Conservation (phyloP, 1,140 invertebrate genomes). For the Agrilus planipennis region DNA sequence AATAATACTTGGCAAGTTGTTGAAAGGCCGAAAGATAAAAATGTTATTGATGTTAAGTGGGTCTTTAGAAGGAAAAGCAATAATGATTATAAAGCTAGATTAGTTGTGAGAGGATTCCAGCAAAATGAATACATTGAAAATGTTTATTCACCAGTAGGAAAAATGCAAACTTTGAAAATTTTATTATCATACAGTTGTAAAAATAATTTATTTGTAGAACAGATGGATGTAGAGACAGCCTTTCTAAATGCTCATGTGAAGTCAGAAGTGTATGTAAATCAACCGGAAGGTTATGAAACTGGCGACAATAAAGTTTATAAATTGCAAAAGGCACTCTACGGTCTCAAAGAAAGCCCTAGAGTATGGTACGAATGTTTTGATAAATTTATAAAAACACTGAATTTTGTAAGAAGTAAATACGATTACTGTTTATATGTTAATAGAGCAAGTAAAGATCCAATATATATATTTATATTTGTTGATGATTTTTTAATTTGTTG, state of each 20-base stretch:
- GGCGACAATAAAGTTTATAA: background rate
- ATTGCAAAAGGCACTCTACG: background rate
- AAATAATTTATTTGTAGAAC: background rate
- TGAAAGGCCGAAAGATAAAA: background rate
- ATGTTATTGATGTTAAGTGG: no score
- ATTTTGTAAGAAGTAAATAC: no score
- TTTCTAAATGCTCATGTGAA: background rate
- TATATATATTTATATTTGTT: background rate
- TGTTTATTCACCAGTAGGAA: constrained; percentile 3
- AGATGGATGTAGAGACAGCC: constrained; percentile 1
- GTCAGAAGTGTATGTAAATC: background rate
- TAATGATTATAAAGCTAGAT: no score
- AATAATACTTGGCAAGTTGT: constrained; percentile 1
- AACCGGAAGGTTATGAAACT: background rate
- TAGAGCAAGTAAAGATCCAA: background rate
- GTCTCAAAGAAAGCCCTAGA: background rate
- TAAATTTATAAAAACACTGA: background rate
- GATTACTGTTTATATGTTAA: constrained; percentile 1
- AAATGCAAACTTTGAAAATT: constrained; percentile 6
- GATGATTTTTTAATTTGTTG: background rate
- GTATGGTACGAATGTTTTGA: constrained; percentile 4
- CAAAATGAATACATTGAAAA: background rate
- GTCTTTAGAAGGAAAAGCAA: no score
- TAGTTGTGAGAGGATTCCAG: no score
- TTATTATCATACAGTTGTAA: background rate